phyloP scores from a whole-genome alignment of 2,888 invertebrate species.

The Dermolepida albohirtum region DNA sequence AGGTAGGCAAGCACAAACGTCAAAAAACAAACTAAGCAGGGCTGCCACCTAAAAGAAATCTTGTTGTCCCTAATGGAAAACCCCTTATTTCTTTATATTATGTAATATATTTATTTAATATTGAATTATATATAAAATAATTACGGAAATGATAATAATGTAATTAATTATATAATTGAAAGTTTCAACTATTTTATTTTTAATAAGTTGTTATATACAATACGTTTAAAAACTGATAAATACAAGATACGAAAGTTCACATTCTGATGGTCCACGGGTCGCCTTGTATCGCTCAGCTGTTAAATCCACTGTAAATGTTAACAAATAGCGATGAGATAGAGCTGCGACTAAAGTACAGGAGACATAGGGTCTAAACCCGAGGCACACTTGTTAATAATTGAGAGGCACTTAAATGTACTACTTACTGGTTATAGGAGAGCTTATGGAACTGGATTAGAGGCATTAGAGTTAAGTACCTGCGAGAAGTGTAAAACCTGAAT shows the following conservation, averaged over 20 bases:
- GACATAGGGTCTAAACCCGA: conserved; percentile 48
- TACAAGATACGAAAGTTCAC: conserved; percentile 35
- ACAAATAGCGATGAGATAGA: conserved; percentile 53
- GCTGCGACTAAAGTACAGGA: conserved; percentile 40
- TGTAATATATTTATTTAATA: too few relatives aligned
- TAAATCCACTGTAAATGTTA: conserved; percentile 59
- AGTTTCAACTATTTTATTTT: too few relatives aligned
- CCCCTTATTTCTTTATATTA: too few relatives aligned
- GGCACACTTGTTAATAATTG: conserved; percentile 58
- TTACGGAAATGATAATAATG: too few relatives aligned
- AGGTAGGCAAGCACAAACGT: too few relatives aligned
- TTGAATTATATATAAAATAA: too few relatives aligned
- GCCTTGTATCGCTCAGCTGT: conserved; percentile 52
- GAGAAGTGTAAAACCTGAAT: conserved; percentile 56
- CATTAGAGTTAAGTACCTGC: conserved; percentile 61
- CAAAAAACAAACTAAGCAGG: too few relatives aligned
- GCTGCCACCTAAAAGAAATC: too few relatives aligned
- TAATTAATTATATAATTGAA: too few relatives aligned
- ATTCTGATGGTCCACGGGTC: conserved; percentile 36
- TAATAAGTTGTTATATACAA: too few relatives aligned
- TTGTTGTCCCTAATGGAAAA: too few relatives aligned
- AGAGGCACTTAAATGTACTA: conserved; percentile 59
- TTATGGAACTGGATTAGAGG: conserved; percentile 59
- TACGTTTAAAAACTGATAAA: too few relatives aligned
- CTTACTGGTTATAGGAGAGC: conserved; percentile 56